Evolutionary conservation across 2,888 invertebrate species (phyloP), one percentile per base, ranked within the genome.

Genomic region (Papilio elwesi): DNA sequence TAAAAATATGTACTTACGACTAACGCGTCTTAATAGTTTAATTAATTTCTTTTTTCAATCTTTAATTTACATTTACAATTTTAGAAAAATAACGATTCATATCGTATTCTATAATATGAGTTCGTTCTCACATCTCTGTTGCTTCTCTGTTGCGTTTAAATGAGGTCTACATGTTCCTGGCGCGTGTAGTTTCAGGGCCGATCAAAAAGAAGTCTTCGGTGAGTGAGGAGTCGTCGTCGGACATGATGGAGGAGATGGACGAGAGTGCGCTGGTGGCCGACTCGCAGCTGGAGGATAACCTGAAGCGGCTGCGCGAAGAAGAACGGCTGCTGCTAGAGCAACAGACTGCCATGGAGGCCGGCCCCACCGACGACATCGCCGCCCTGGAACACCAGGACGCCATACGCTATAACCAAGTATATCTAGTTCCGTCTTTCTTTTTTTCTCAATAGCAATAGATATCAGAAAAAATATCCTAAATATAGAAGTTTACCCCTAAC

Each of bases 201-300:
- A 96, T 97, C 89, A 95, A 96, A 95, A 97, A 97, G 95, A 98
- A 97, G 92, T 97, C 98, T 79, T 95, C 98, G 84, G 96, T 97
- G 90, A 98, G 98, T 92, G 97, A 96, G 81, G 92, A 91, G 75
- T 97, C 97, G 75, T 97, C 97, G 81, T 98, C 98, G 82, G 98
- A 98, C 89, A 96, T 97, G 92, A 97, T 98, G 96, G 98, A 98
- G 96, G 98, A 98, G 92, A 95, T 98, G 89, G 98, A 98, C 85
- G 98, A 98, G 92, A 96, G 97, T 82, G 96, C 97, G 82, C 90
- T 96, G 87, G 92, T 96, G 82, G 94, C 95, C 1, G 92, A 92
- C 57, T 83, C 89, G 0, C 87, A 89, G 53, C 74, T 92, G 80
- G 93, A 93, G 79, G 82, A 83, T 76, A 87, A 87, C 78, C 81